Percentiles rank a stretch among this genome's conserved stretches.
Evolutionary conservation across 2,797 vertebrate genomes (phyloP).

Genomic region (Gephyroberyx darwinii): DNA sequence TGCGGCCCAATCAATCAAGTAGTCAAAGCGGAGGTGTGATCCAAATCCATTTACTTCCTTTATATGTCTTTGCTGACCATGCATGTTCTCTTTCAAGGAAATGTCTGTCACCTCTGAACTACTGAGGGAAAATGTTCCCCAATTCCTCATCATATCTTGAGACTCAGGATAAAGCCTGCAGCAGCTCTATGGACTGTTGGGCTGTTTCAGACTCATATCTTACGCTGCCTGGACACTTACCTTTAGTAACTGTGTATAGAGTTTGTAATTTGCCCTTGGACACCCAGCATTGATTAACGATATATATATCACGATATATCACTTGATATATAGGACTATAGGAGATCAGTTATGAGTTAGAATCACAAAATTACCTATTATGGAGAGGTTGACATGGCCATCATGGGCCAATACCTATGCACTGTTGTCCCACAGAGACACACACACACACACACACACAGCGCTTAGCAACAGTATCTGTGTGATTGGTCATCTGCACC

Average conservation of each 20-base stretch:
- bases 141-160: too few relatives aligned
- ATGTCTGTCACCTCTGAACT: not conserved
- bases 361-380: not conserved
- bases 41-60: too few relatives aligned
- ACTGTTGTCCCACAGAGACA: too few relatives aligned
- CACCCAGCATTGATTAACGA: not conserved
- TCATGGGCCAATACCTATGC: too few relatives aligned
- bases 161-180: too few relatives aligned
- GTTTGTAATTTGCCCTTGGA: not conserved
- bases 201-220: not conserved
- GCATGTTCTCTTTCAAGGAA: slow-evolving; percentile 3
- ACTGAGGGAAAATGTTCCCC: not conserved
- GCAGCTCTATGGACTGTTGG: not conserved
- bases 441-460: not conserved
- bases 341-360: not conserved
- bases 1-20: not conserved
- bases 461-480: not conserved
- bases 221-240: not conserved
- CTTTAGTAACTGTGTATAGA: not conserved
- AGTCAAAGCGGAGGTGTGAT: not conserved
- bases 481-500: not conserved
- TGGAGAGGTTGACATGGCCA: not conserved
- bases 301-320: not conserved
- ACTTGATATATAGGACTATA: not conserved
- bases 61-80: not conserved